These are phyloP conservation scores for Napeogenes sylphis DNA, from an alignment of 2,888 invertebrate species.

Conservation along the genomic window DNA sequence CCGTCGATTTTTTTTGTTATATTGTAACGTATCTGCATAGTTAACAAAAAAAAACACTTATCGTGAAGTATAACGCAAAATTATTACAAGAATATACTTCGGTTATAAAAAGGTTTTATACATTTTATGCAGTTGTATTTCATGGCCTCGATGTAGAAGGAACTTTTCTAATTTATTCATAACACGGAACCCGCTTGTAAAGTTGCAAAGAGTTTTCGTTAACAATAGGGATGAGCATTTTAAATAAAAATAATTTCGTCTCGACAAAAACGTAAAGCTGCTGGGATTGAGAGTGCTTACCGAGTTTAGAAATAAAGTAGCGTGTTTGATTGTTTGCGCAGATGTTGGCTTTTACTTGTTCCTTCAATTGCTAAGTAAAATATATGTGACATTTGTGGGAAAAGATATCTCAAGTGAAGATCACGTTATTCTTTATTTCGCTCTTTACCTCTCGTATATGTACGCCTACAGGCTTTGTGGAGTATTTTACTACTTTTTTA, in stretches of 20 bases:
- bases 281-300: slow-evolving; percentile 27
- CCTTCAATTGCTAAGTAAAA: background rate
- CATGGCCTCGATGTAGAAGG: slow-evolving; percentile 36
- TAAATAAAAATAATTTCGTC: slow-evolving; percentile 49
- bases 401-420: too few species aligned
- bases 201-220: slow-evolving; percentile 61
- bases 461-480: too few species aligned
- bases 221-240: slow-evolving; percentile 65
- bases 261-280: slow-evolving; percentile 31
- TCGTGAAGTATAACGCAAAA: too few species aligned
- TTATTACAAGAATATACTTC: too few species aligned
- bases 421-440: too few species aligned
- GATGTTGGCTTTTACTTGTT: slow-evolving; percentile 12
- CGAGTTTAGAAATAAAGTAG: slow-evolving; percentile 27
- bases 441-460: too few species aligned
- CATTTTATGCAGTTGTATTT: slow-evolving; percentile 22
- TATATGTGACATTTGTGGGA: background rate
- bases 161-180: slow-evolving; percentile 76
- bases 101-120: slow-evolving; percentile 2
- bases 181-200: slow-evolving; percentile 65
- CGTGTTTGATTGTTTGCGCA: slow-evolving; percentile 20
- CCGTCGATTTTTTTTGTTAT: too few species aligned
- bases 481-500: too few species aligned
- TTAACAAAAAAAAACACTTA: too few species aligned
- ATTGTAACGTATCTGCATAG: too few species aligned